Evolutionary conservation across 2,113 vertebrate species (phyloP).

Genomic region (Anthoscopus minutus): DNA sequence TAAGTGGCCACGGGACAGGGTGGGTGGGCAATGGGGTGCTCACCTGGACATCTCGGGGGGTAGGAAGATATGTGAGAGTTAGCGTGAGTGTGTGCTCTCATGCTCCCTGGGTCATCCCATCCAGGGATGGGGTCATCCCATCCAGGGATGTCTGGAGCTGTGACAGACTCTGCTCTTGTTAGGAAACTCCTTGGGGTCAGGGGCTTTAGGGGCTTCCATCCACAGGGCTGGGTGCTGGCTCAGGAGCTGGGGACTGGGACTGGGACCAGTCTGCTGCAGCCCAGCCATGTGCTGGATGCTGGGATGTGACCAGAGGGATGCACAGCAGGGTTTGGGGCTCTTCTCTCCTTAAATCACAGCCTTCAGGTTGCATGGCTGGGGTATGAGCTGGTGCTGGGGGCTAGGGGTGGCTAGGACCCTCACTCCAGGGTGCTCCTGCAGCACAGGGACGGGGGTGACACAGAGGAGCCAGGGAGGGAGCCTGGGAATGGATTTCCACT

Average conservation of each 20-base stretch:
- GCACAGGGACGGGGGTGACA: not conserved
- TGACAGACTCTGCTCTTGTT: not conserved
- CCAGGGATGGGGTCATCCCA: not conserved
- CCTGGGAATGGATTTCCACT: not conserved
- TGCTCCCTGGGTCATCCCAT: accelerated
- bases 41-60: not conserved
- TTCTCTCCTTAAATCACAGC: not conserved
- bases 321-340: not conserved
- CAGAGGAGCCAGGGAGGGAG: accelerated
- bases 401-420: not conserved
- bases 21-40: not conserved
- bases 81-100: not conserved
- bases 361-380: not conserved
- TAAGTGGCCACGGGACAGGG: constrained; percentile 14
- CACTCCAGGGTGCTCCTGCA: not conserved
- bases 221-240: not conserved
- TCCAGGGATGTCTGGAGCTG: not conserved
- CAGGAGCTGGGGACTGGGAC: not conserved
- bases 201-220: not conserved
- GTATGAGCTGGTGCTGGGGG: not conserved
- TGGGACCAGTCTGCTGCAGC: not conserved
- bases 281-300: not conserved
- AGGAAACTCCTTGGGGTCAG: not conserved
- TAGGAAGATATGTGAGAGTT: not conserved
- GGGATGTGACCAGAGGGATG: not conserved